Base-by-base conservation (phyloP, 2,113 vertebrate genomes). In the Clarias gariepinus region DNA sequence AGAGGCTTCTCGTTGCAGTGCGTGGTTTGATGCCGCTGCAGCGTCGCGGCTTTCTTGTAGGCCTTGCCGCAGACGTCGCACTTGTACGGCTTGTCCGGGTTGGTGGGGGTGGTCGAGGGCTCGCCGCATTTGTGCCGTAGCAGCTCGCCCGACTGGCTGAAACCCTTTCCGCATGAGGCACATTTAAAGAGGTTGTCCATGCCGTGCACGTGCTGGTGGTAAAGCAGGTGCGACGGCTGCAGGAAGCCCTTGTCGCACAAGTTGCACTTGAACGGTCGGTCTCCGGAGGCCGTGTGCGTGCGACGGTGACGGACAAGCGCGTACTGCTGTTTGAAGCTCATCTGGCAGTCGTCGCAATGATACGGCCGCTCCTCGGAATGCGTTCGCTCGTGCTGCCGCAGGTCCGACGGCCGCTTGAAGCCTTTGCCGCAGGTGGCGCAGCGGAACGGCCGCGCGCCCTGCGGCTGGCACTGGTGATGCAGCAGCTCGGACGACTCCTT, bases 251-350 rank as follows among this genome's bases (percentile, higher is more conserved):
- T 99, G 95, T 99, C 98, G 0, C 98, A 99, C 28, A 99, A 94
- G 87, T 96, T 97, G 90, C 98, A 99, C 91, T 98, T 98, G 93
- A 98, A 98, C 3, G 95, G 92, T 15, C 92, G 93, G 91, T 96
- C 92, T 85, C 96, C 92, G 86, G 96, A 92, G 0, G 95, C 93
- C 86, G 98, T 98, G 94, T 99, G 98, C 0, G 96, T 98, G 92
- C 97, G 97, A 47, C 98, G 94, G 84, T 99, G 98, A 36, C 98
- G 96, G 93, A 98, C 96, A 2, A 99, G 95, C 0, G 98, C 97
- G 0, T 98, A 99, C 92, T 98, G 98, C 93, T 99, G 98, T 93
- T 97, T 99, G 94, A 99, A 99, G 93, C 98, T 98, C 98, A 98
- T 99, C 93, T 98, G 97, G 90, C 98, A 99, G 89, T 99, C 97